Evolutionary conservation across 2,888 invertebrate species (phyloP).

Genomic region (Cerastis rubricosa): DNA sequence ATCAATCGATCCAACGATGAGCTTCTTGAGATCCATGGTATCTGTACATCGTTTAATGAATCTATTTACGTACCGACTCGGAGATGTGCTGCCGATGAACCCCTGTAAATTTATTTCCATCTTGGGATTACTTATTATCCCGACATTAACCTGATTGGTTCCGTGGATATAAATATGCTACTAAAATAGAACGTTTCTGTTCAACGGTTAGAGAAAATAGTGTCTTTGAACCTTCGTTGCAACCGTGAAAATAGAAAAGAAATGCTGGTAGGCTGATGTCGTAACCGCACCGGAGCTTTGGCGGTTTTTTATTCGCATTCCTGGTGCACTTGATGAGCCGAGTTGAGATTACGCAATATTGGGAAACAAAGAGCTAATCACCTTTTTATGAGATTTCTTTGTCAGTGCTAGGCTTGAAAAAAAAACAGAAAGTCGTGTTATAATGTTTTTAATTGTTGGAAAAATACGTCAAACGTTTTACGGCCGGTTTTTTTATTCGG

Average conservation of each 20-base stretch:
- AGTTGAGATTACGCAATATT: conserved; percentile 66
- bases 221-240: conserved; percentile 63
- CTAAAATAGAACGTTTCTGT: conserved; percentile 58
- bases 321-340: conserved; percentile 65
- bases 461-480: conserved; percentile 32
- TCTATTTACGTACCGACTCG: conserved; percentile 41
- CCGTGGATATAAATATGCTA: conserved; percentile 48
- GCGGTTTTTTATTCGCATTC: conserved; percentile 75
- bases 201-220: conserved; percentile 53
- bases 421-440: conserved; percentile 24
- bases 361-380: conserved; percentile 41
- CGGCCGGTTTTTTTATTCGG: conserved; percentile 9
- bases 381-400: conserved; percentile 19
- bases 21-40: conserved; percentile 45
- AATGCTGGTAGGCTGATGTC: conserved; percentile 50
- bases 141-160: conserved; percentile 53
- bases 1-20: conserved; percentile 77
- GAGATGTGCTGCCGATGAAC: conserved; percentile 34
- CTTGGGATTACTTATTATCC: conserved; percentile 48
- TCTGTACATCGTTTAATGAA: conserved; percentile 32
- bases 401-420: conserved; percentile 3
- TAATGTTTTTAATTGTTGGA: conserved; percentile 23
- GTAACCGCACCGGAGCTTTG: conserved; percentile 66
- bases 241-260: conserved; percentile 68
- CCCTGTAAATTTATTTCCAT: conserved; percentile 50